A percentile compares a stretch with the other conserved stretches of the same genome.
Conservation (phyloP, 2,888 invertebrate genomes). For the Desoria tigrina region DNA sequence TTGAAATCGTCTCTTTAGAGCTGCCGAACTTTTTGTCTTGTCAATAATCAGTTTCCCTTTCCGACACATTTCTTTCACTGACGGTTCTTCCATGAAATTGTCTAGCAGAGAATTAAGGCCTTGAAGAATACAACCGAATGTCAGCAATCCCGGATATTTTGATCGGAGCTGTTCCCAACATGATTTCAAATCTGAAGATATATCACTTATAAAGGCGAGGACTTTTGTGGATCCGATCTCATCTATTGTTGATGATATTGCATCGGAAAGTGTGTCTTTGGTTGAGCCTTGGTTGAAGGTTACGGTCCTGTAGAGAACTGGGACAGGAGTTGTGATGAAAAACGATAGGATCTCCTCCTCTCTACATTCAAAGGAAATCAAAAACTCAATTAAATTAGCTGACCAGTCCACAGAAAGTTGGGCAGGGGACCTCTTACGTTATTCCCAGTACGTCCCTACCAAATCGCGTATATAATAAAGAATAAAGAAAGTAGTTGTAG, state of each 20-base stretch:
- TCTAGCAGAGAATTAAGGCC: slow-evolving; percentile 34
- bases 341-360: not conserved
- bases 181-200: slow-evolving; percentile 26
- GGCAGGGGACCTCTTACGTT: not conserved
- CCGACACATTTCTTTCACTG: slow-evolving; percentile 11
- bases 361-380: too few species aligned
- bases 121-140: slow-evolving; percentile 37
- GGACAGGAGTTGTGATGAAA: not conserved
- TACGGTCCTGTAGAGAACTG: not conserved
- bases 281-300: not conserved
- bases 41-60: slow-evolving; percentile 26
- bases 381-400: not conserved
- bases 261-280: not conserved
- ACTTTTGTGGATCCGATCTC: slow-evolving; percentile 32
- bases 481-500: not conserved
- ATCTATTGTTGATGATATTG: not conserved
- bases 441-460: too few species aligned
- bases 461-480: not conserved
- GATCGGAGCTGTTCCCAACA: slow-evolving; percentile 37
- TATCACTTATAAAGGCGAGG: slow-evolving; percentile 37
- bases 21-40: not conserved
- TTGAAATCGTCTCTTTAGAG: slow-evolving; percentile 11
- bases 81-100: slow-evolving; percentile 27
- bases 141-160: slow-evolving; percentile 36
- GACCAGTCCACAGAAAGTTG: too few species aligned